Conservation (phyloP, 2,888 invertebrate genomes). For the Drosophila mayaguana region DNA sequence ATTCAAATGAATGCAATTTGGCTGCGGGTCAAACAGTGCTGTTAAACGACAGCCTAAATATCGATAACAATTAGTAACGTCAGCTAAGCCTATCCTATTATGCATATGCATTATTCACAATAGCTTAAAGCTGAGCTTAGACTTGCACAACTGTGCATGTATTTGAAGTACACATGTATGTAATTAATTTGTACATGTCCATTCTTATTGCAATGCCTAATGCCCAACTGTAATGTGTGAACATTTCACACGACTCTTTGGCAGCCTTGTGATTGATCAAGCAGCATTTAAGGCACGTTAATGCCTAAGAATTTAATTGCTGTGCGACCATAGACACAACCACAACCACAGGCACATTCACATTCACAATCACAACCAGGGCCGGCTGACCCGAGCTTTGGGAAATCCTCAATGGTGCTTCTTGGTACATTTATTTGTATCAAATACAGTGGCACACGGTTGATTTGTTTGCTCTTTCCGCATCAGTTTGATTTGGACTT, state of each 20-base stretch:
- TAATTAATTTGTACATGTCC: slow-evolving; percentile 21
- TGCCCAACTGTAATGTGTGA: slow-evolving; percentile 64
- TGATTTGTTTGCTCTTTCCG: slow-evolving; percentile 50
- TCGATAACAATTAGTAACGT: slow-evolving; percentile 14
- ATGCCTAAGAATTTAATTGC: slow-evolving; percentile 57
- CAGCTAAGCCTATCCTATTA: slow-evolving; percentile 20
- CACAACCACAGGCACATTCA: background rate
- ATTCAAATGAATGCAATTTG: slow-evolving; percentile 17
- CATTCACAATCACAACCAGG: slow-evolving; percentile 27
- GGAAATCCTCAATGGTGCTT: slow-evolving; percentile 9
- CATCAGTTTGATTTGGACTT: slow-evolving; percentile 47
- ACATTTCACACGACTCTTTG: slow-evolving; percentile 62
- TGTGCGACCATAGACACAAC: slow-evolving; percentile 44
- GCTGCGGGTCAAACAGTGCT: slow-evolving; percentile 1
- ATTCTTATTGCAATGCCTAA: slow-evolving; percentile 47
- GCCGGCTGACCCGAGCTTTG: slow-evolving; percentile 36
- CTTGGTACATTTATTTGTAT: background rate
- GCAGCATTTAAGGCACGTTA: slow-evolving; percentile 52
- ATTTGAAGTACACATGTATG: background rate
- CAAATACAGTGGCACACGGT: background rate
- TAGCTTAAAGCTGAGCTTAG: background rate
- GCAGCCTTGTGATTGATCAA: slow-evolving; percentile 63
- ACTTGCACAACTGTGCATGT: background rate
- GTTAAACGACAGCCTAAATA: background rate
- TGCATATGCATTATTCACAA: slow-evolving; percentile 18